Percentiles rank a stretch among this genome's conserved stretches.
Conservation (phyloP, 2,113 vertebrate species). For the Cepphus grylle region DNA sequence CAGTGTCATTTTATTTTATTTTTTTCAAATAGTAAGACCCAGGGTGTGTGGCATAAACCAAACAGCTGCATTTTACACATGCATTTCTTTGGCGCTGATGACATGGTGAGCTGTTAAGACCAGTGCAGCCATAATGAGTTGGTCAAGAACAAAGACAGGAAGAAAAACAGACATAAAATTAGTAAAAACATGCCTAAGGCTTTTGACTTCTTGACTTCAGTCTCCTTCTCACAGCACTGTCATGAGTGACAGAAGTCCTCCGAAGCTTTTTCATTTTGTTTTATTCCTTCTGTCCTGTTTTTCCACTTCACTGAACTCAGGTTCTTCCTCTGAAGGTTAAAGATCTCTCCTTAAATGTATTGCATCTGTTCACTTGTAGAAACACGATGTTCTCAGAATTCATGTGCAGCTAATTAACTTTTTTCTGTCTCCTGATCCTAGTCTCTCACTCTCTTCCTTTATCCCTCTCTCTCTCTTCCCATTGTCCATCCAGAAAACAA, state of each 20-base stretch:
- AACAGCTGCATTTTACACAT: neutral
- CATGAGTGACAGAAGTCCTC: conserved; percentile 31
- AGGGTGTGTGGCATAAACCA: neutral
- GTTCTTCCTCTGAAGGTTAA: conserved; percentile 38
- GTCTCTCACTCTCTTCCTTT: neutral
- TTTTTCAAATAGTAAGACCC: neutral
- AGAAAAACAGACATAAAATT: neutral
- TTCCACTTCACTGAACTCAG: conserved; percentile 12
- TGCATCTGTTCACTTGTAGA: neutral
- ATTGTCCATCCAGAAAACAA: neutral
- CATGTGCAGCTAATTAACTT: neutral
- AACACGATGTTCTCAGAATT: neutral
- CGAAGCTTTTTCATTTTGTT: neutral
- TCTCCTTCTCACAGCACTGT: neutral
- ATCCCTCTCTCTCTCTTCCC: neutral
- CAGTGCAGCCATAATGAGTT: neutral
- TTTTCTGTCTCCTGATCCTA: neutral
- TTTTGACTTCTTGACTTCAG: conserved; percentile 30
- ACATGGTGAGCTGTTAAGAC: neutral
- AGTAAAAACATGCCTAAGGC: neutral
- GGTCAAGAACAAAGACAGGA: neutral
- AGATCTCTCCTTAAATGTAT: conserved; percentile 26
- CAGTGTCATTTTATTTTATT: neutral
- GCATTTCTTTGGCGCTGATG: neutral
- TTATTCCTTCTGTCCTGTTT: conserved; percentile 39